phyloP scores from a whole-genome alignment of 2,888 invertebrate genomes.

The Drosophila kuntzei region DNA sequence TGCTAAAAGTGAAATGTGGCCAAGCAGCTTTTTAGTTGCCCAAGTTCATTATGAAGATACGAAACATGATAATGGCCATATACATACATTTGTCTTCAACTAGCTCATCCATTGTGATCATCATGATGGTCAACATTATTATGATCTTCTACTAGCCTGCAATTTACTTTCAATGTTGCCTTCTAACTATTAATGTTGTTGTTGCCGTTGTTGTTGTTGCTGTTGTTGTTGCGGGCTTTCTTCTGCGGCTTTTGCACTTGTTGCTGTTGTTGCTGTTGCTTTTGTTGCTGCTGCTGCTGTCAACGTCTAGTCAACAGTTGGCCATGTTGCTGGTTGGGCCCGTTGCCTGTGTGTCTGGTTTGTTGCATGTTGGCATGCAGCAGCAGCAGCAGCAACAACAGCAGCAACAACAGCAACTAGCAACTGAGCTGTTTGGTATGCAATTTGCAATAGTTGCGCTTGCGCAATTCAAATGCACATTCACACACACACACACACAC shows the following conservation, averaged over 20 bases:
- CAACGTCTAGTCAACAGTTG: constrained; percentile 76
- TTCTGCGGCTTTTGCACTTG: constrained; percentile 69
- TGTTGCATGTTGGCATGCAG: constrained; percentile 79
- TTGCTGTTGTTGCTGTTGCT: constrained; percentile 39
- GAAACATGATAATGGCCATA: constrained; percentile 32
- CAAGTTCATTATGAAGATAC: constrained; percentile 15
- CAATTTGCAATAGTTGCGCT: constrained; percentile 80
- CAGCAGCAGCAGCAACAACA: constrained; percentile 36
- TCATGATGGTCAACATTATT: constrained; percentile 10
- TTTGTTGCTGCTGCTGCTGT: constrained; percentile 42
- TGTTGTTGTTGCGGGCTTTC: constrained; percentile 63
- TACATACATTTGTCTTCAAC: constrained; percentile 11
- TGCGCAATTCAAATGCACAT: constrained; percentile 77
- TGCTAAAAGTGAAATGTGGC: constrained; percentile 81
- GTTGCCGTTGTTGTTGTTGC: background rate
- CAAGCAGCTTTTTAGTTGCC: constrained; percentile 67
- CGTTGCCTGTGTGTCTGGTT: constrained; percentile 79
- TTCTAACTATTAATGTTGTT: constrained; percentile 42
- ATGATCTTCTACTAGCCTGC: constrained; percentile 54
- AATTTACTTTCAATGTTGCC: constrained; percentile 75
- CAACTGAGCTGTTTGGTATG: constrained; percentile 69
- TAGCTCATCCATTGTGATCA: constrained; percentile 31
- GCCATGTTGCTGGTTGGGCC: constrained; percentile 32
- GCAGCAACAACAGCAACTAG: constrained; percentile 28
- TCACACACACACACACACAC: constrained; percentile 34